phyloP scores from a whole-genome alignment of 2,113 vertebrate genomes.

The Urocitellus parryii region DNA sequence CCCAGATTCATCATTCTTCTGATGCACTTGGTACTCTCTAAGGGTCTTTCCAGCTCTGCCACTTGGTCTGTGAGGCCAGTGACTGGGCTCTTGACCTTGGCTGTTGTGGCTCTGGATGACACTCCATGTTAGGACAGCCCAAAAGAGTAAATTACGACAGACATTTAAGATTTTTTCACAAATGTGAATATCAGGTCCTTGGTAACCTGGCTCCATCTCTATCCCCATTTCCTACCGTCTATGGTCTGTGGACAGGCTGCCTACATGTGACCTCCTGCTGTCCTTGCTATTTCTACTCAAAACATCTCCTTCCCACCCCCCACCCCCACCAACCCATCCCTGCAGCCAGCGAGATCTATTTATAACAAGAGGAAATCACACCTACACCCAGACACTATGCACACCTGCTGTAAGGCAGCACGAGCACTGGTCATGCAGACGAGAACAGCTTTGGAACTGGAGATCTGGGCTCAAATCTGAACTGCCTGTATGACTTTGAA shows the following conservation, averaged over 20 bases:
- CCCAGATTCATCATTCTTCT: not conserved
- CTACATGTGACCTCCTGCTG: not conserved
- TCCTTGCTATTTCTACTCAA: not conserved
- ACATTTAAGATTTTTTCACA: no score
- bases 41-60: not conserved
- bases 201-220: no score
- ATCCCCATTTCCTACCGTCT: no score
- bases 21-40: not conserved
- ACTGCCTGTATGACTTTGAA: not conserved
- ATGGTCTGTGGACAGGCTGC: no score
- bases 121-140: no score
- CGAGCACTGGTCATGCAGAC: not conserved
- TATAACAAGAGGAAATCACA: not conserved
- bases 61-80: not conserved
- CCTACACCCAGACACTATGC: not conserved
- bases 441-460: not conserved
- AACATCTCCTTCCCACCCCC: not conserved
- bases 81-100: not conserved
- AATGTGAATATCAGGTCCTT: no score
- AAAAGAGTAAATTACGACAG: no score
- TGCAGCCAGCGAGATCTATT: not conserved
- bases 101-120: not conserved
- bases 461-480: not conserved
- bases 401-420: not conserved
- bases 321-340: not conserved